Evolutionary conservation across 2,888 invertebrate species (phyloP), one percentile per base, ranked within the genome.

Genomic region (Mycalesis mineus): DNA sequence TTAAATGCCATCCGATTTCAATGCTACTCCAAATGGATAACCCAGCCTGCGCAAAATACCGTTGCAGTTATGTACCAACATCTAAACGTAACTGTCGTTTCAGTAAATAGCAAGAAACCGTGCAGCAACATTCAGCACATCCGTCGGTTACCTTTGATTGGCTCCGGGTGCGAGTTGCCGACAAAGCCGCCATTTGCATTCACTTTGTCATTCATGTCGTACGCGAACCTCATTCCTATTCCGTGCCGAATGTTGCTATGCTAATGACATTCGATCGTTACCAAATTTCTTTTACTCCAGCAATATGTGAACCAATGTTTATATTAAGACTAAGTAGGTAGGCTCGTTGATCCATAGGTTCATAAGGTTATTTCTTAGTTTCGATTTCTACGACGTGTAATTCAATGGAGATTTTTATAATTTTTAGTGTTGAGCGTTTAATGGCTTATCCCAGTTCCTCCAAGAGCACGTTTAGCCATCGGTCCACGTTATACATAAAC

Each of bases 141-240:
- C 64, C 67, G 69, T 65, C 62, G 61, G 65, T 62, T 60, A 66
- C 70, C 64, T 72, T 64, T 71, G 75, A 72, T 74, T 79, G 78
- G 75, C 72, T 70, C 75, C 73, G 73, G 72, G 71, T 74, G 73
- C 65, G 64, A 68, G 65, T 62, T 68, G 68, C 81, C 82, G 82
- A 85, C 85, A 85, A 82, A 84, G 81, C 71, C 60, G 53, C 69
- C 73, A 88, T 89, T 89, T 86, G 84, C 88, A 89, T 89, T 77
- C 82, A 83, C 84, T 88, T 87, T 85, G 86, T 82, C 79, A 89
- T 88, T 88, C 88, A 80, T 75, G 80, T 84, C 87, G 78, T 73
- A 75, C 73, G 67, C 71, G 72, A 67, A 70, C 70, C 82, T 86
- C 84, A 85, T 87, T 84, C 72, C 77, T 77, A 82, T 88, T 85